These are phyloP conservation scores for Peromyscus polionotus DNA, from an alignment of 2,113 vertebrate genomes.

Conservation along the genomic window DNA sequence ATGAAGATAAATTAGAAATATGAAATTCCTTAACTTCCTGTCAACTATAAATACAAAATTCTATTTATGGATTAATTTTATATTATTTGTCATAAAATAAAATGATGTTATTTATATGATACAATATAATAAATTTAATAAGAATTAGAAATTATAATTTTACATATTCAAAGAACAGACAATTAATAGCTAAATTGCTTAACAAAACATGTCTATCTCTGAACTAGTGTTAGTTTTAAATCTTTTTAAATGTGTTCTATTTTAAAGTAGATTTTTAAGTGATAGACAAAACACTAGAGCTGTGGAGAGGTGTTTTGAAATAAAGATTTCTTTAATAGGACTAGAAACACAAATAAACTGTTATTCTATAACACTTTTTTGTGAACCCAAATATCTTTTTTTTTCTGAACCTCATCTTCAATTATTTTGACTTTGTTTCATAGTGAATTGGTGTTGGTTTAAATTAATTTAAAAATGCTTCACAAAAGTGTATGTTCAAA, in stretches of 20 bases:
- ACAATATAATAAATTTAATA: not conserved
- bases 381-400: not conserved
- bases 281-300: not conserved
- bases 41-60: not conserved
- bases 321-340: not conserved
- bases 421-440: not conserved
- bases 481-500: not conserved
- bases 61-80: not conserved
- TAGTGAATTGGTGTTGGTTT: not conserved
- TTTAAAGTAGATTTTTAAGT: not conserved
- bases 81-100: not conserved
- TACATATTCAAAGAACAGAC: not conserved
- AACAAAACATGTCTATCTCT: not conserved
- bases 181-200: not conserved
- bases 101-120: not conserved
- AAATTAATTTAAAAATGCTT: not conserved
- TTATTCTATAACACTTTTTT: not conserved
- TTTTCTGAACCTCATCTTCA: not conserved
- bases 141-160: not conserved
- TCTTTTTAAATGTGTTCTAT: not conserved
- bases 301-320: not conserved
- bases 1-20: not conserved
- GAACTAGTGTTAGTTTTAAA: not conserved
- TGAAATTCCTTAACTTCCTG: not conserved
- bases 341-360: not conserved